Evolutionary conservation across 2,797 vertebrate species (phyloP), one percentile per base, ranked within the genome.

Genomic region (Cryptoprocta ferox): DNA sequence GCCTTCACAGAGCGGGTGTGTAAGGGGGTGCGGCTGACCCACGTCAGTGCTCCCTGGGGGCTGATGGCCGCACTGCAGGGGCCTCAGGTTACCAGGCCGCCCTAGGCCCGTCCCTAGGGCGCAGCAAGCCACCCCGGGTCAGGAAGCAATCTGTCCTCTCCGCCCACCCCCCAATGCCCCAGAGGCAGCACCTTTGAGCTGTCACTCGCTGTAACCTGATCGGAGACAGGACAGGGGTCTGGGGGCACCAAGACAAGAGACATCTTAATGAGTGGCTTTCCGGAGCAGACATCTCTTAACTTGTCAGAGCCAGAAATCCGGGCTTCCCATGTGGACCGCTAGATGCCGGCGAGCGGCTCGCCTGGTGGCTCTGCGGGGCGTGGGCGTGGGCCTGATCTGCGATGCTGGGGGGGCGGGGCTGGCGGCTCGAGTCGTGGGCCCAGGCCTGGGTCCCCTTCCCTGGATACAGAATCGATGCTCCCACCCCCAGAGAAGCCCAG

Each of bases 201-300:
- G 98, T 98, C 96, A 98, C 97, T 96, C n/a, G 35, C 89, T 97
- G 98, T 98, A 97, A 99, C 95, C 97, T 71, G 91, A 97, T 88
- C 97, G 96, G 97, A 21, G 82, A 95, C 50, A 39, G 97, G 97
- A 97, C 95, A 97, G 91, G 95, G 98, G 97, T 87, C 94, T 90
- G 76, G 97, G 97, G 97, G 86, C 97, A 96, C 79, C 1, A 93
- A 97, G 93, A 95, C 95, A 95, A 89, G 71, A 32, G 96, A 45
- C 89, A 76, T 97, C 97, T 98, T 99, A 98, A 99, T 98, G 96
- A 98, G 91, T 56, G 92, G 59, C 87, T 98, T 97, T 98, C 97
- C 78, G 16, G 94, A 79, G 53, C 85, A 21, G 87, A 89, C 91
- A 50, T 68, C 91, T 68, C 80, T 84, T 53, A 61, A 95, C 73